These are phyloP conservation scores for Plecturocebus donacophilus DNA, from an alignment of 2,113 vertebrate species.

Conservation along the genomic window DNA sequence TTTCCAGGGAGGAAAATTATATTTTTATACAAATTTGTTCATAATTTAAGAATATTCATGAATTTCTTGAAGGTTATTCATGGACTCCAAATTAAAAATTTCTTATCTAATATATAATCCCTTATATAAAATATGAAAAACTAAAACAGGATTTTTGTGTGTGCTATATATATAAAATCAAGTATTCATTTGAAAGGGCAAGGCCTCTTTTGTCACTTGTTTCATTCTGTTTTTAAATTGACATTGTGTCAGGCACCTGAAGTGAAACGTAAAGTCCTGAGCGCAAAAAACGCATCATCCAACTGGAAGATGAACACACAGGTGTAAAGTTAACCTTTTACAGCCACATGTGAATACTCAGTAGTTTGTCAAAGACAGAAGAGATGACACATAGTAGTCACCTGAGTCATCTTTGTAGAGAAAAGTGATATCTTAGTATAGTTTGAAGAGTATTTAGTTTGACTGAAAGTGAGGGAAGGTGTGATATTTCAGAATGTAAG, in stretches of 20 bases:
- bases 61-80: background rate
- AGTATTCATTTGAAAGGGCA: background rate
- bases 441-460: background rate
- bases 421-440: background rate
- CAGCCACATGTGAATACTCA: background rate
- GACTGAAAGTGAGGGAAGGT: background rate
- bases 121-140: background rate
- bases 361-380: background rate
- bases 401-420: background rate
- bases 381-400: background rate
- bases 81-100: background rate
- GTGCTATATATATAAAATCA: background rate
- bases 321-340: background rate
- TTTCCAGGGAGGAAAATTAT: background rate
- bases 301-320: background rate
- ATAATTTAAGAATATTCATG: background rate
- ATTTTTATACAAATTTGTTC: background rate
- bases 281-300: background rate
- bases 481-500: background rate
- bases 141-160: background rate
- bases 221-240: background rate
- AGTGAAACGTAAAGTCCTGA: background rate
- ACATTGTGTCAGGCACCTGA: background rate
- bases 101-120: background rate
- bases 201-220: background rate